Base-by-base conservation (phyloP, 2,113 vertebrate genomes). In the Callaeas wilsoni region DNA sequence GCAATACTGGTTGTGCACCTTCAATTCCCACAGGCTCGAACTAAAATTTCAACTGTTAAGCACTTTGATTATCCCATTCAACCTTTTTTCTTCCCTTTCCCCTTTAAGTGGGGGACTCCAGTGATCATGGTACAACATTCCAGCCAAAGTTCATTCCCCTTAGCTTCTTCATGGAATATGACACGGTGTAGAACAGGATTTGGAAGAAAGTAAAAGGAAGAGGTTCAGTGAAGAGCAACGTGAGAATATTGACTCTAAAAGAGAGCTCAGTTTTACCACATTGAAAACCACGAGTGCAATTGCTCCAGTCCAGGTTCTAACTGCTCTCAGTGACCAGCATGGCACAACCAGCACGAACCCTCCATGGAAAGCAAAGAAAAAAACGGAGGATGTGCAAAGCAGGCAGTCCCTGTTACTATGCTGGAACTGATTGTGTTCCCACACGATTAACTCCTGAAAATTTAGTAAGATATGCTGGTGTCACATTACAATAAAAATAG, bases 401-500 rank as follows among this genome's bases (percentile, higher is more conserved):
- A 65, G 39, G 62, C 37, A 64, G 32, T 44, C n/a, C 62, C 70
- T 37, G 39, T 35, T n/a, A 46, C 44, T 37, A 37, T 44, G 26
- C 3, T 78, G 56, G 85, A 92, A 41, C 6, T 30, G 67, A 80
- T 59, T 82, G 52, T 84, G 87, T 53, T 83, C 47, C 1, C 1
- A 89, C 4, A 0, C 39, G 62, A 89, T 64, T 84, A 68, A 64
- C 30, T 50, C 46, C 42, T 9, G 3, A 59, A 87, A 71, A 80
- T 57, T 80, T 46, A 29, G 6, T 53, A 71, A 89, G 22, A 84
- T 35, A 63, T 17, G 90, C 83, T 89, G 83, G 84, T 84, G 64
- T 89, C 59, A 63, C 33, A 18, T 86, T 64, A 67, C 84, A 91
- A 49, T 74, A 87, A 89, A 90, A 97, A 93, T 4, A 95, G 76